Evolutionary conservation across 2,888 invertebrate species (phyloP), one percentile per base, ranked within the genome.

Genomic region (Platynereis dumerilii): DNA sequence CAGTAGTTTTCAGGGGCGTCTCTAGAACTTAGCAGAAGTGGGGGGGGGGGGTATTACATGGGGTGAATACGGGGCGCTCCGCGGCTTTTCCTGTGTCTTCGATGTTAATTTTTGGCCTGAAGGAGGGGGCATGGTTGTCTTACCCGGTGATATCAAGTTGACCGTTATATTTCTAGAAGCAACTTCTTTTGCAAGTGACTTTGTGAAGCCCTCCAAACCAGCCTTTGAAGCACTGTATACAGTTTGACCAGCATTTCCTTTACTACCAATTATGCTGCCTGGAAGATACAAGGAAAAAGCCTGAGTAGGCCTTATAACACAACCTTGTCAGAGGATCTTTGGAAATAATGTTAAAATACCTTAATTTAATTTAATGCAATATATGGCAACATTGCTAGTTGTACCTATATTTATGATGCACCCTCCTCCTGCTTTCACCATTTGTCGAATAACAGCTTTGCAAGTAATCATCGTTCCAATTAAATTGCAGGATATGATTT

Each of bases 121-220:
- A n/a, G n/a, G n/a, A n/a, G n/a, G n/a, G n/a, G n/a, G n/a, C n/a
- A n/a, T n/a, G n/a, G n/a, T n/a, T n/a, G n/a, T n/a, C 34, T 3
- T 20, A 72, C 74, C 74, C 24, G 74, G 74, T 39, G 67, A 57
- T 24, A 74, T 63, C 22, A 72, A 26, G 64, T 74, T 74, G n/a
- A 72, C 74, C 58, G 65, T 58, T 42, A 74, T 68, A 28, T 67
- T 67, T 59, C 69, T 67, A 5, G 71, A 52, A 12, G 58, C 70
- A 5, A 74, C 67, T 63, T 74, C 74, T 65, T 68, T 72, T 10
- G 74, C 74, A 26, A 74, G 62, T 15, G 74, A 74, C 61, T 74
- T 74, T 1, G 74, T 73, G 39, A 74, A 73, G 10, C 74, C 74
- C 7, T 67, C 66, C 42, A 75, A 60, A 2, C 71, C 74, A 26